Conservation (phyloP, 2,888 invertebrate genomes). For the Coecobrya sp. region DNA sequence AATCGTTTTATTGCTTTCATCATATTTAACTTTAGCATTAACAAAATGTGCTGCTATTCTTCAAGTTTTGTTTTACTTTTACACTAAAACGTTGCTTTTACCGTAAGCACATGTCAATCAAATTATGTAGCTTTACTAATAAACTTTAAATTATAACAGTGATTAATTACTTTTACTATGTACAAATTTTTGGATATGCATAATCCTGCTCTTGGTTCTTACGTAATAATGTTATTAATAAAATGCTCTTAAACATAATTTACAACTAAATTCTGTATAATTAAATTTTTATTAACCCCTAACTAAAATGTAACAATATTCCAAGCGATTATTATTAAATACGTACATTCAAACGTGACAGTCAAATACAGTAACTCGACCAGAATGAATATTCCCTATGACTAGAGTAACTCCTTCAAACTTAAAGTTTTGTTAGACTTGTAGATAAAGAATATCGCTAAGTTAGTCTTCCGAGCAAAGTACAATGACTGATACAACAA, state of each 20-base stretch:
- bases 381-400: neutral
- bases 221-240: conserved; percentile 6
- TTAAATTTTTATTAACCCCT: neutral
- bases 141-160: neutral
- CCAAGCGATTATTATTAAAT: neutral
- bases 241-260: neutral
- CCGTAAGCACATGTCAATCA: conserved; percentile 12
- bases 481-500: neutral
- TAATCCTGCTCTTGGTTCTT: conserved; percentile 68
- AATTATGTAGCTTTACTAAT: neutral
- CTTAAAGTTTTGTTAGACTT: conserved; percentile 19
- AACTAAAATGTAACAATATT: neutral
- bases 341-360: neutral
- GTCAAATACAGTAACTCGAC: neutral
- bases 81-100: neutral
- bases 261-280: neutral
- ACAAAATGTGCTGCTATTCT: neutral
- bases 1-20: conserved; percentile 16
- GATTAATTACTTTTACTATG: conserved; percentile 30
- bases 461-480: conserved; percentile 42
- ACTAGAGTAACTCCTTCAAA: conserved; percentile 15
- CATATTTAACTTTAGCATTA: neutral
- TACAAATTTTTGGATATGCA: conserved; percentile 71
- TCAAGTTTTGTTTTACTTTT: neutral
- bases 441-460: neutral